Conservation (phyloP, 2,113 vertebrate species). For the Mustela lutreola region DNA sequence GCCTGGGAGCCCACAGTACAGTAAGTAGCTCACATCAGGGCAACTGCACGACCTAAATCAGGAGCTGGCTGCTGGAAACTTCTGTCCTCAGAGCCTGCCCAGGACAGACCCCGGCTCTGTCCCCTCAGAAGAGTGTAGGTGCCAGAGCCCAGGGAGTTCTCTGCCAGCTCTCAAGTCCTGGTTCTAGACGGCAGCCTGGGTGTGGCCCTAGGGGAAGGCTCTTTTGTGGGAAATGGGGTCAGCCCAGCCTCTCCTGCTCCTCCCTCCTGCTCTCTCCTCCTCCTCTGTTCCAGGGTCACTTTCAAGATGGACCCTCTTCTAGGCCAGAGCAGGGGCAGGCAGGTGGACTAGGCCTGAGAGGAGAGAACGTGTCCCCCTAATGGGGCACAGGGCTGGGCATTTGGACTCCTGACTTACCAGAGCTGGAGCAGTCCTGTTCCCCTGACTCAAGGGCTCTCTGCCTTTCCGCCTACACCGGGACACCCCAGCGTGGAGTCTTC, state of each 20-base stretch:
- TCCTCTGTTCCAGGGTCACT: not conserved
- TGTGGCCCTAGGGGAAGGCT: constrained; percentile 11
- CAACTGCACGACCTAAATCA: not conserved
- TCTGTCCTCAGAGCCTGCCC: not conserved
- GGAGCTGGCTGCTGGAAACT: not conserved
- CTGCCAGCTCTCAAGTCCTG: not conserved
- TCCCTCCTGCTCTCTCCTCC: not conserved
- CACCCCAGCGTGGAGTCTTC: too few species aligned
- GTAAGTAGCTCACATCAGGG: not conserved
- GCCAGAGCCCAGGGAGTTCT: not conserved
- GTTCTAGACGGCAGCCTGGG: not conserved
- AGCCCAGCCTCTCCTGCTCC: not conserved
- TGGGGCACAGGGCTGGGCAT: not conserved
- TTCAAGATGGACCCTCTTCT: not conserved
- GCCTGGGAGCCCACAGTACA: not conserved
- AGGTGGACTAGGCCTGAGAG: not conserved
- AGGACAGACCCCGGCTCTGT: not conserved
- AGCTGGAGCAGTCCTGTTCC: not conserved
- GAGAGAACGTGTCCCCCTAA: not conserved
- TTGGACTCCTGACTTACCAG: not conserved
- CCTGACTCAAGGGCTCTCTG: not conserved
- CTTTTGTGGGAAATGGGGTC: constrained; percentile 44
- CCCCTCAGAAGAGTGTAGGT: not conserved
- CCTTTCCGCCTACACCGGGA: not conserved
- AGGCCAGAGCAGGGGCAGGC: not conserved